A percentile compares a stretch with the other conserved stretches of the same genome.
Evolutionary conservation across 2,797 vertebrate genomes (phyloP).

Genomic region (Salmo trutta): DNA sequence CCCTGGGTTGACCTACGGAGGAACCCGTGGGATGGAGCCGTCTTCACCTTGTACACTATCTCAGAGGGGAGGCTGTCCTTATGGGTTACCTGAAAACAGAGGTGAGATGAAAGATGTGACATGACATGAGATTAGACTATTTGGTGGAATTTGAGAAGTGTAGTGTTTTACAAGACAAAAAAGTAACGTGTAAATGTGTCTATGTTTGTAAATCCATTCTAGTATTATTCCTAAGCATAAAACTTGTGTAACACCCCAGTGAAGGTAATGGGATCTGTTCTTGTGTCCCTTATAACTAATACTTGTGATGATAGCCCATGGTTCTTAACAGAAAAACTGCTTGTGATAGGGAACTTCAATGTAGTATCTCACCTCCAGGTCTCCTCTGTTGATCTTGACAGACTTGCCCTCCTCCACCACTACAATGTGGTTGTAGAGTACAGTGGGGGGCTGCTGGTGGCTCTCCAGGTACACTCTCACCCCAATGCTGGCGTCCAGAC

Average conservation of each 20-base stretch:
- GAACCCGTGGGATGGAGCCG: slow-evolving; percentile 73
- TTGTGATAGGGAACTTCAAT: background rate
- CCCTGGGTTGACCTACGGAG: slow-evolving; percentile 65
- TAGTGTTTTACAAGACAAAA: background rate
- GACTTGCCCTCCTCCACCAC: slow-evolving; percentile 84
- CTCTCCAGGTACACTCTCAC: slow-evolving; percentile 81
- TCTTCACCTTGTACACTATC: slow-evolving; percentile 76
- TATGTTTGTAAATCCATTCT: background rate
- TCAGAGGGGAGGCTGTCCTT: slow-evolving; percentile 80
- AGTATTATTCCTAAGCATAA: background rate
- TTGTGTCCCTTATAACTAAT: background rate
- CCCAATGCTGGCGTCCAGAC: slow-evolving; percentile 70
- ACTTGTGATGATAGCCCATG: background rate
- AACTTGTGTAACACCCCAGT: background rate
- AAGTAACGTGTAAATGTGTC: background rate
- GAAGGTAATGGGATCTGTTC: too few species aligned
- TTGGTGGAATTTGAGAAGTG: background rate
- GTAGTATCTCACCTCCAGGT: slow-evolving; percentile 76
- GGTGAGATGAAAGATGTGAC: background rate
- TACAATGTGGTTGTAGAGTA: slow-evolving; percentile 73
- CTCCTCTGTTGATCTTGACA: slow-evolving; percentile 77
- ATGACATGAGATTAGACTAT: background rate
- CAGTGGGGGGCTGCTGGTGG: slow-evolving; percentile 73
- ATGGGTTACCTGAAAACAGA: slow-evolving; percentile 77
- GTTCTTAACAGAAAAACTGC: background rate